These are phyloP conservation scores for Aphidius ervi DNA, from an alignment of 1,140 invertebrate genomes.

Conservation along the genomic window DNA sequence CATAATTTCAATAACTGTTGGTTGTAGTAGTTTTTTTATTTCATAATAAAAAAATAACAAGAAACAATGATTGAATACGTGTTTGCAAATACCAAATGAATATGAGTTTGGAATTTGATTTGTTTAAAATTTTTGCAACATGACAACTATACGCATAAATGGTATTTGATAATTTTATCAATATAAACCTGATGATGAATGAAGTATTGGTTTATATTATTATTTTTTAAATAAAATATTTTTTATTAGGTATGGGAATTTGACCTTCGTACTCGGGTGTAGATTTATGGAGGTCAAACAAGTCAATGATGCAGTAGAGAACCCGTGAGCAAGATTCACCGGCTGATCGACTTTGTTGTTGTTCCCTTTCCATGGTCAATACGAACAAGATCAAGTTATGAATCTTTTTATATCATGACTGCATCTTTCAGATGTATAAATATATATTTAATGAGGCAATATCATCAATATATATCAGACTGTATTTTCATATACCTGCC, in stretches of 20 bases:
- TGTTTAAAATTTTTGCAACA: constrained; percentile 37
- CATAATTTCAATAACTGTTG: too few species aligned
- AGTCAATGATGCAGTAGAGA: constrained; percentile 22
- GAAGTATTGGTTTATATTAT: too few species aligned
- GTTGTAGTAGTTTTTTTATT: too few species aligned
- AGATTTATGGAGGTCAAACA: constrained; percentile 23
- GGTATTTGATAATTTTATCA: not conserved
- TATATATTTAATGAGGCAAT: too few species aligned
- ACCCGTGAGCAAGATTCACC: constrained; percentile 20
- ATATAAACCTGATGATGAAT: too few species aligned
- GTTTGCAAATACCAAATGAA: too few species aligned
- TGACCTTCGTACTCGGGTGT: constrained; percentile 20
- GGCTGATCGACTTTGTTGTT: constrained; percentile 26
- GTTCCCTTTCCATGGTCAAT: constrained; percentile 10
- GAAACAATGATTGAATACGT: too few species aligned
- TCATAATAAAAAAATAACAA: too few species aligned
- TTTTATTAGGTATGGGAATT: not conserved
- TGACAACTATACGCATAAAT: not conserved
- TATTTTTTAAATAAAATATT: not conserved
- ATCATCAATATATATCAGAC: too few species aligned
- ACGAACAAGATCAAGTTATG: constrained; percentile 16
- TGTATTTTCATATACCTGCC: too few species aligned
- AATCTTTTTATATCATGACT: constrained; percentile 2
- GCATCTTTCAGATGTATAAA: not conserved
- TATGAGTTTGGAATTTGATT: constrained; percentile 39